Percentiles rank a stretch among this genome's conserved stretches.
Evolutionary conservation across 2,113 vertebrate species (phyloP).

Genomic region (Glaucidium brasilianum): DNA sequence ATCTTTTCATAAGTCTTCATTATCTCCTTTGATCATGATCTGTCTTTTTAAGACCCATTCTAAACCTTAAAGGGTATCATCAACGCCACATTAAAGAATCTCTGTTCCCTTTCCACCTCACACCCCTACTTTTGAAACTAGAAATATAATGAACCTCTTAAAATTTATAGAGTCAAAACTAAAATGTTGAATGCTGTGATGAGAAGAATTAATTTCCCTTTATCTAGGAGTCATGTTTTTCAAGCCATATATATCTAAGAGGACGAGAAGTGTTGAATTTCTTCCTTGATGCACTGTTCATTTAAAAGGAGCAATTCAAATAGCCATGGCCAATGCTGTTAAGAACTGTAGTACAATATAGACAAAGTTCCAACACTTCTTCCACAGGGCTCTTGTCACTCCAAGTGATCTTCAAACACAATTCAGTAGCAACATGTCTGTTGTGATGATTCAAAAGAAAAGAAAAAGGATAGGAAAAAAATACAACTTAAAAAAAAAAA

Average conservation of each 20-base stretch:
- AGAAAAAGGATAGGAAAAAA: not conserved
- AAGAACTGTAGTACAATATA: not conserved
- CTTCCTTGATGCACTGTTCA: not conserved
- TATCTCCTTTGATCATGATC: not conserved
- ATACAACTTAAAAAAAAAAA: not conserved
- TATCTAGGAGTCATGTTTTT: not conserved
- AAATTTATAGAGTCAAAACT: not conserved
- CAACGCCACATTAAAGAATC: not conserved
- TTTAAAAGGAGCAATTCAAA: not conserved
- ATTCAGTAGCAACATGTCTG: not conserved
- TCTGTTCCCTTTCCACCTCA: not conserved
- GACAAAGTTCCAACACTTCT: not conserved
- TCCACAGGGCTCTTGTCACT: not conserved
- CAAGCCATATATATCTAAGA: not conserved
- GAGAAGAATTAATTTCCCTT: not conserved
- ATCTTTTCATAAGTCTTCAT: not conserved
- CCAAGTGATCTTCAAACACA: not conserved
- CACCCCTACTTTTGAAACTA: not conserved
- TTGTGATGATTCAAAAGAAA: not conserved
- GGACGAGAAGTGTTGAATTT: not conserved
- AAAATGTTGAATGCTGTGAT: constrained; percentile 25
- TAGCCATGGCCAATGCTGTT: not conserved
- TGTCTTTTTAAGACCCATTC: not conserved
- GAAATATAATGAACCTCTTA: constrained; percentile 1
- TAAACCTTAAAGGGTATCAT: not conserved